Evolutionary conservation across 2,113 vertebrate species (phyloP).

Genomic region (Corapipo altera): DNA sequence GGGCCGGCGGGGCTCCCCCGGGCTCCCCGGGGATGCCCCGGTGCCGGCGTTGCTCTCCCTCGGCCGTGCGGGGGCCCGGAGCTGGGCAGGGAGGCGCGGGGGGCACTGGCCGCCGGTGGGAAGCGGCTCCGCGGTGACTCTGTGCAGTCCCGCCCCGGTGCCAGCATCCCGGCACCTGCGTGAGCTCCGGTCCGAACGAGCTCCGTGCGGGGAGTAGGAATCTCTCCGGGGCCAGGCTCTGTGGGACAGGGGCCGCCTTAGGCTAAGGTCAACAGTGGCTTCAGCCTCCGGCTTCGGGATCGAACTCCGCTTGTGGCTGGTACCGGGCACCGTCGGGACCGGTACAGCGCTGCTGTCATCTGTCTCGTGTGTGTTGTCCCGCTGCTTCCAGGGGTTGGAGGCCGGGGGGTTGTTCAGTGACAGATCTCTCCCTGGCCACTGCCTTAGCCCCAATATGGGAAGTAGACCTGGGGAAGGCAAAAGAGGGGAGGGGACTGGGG

Average conservation of each 20-base stretch:
- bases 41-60: neutral
- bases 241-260: neutral
- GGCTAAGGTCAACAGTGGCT: neutral
- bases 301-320: fast-evolving
- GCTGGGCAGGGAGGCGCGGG: neutral
- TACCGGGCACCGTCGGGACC: neutral
- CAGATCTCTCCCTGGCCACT: neutral
- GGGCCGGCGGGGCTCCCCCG: neutral
- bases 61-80: neutral
- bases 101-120: neutral
- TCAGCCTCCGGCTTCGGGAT: neutral
- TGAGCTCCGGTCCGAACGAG: neutral
- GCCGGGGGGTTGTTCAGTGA: neutral
- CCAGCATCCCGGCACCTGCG: neutral
- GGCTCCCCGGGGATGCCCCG: too few relatives aligned
- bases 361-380: neutral
- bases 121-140: neutral
- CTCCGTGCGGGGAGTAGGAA: neutral
- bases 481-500: neutral
- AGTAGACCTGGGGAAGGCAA: neutral
- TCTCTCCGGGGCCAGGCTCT: neutral
- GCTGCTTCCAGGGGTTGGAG: neutral
- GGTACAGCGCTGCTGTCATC: neutral
- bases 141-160: neutral
- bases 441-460: neutral